These are phyloP conservation scores for Centropus unirufus DNA, from an alignment of 2,113 vertebrate species.

Conservation along the genomic window DNA sequence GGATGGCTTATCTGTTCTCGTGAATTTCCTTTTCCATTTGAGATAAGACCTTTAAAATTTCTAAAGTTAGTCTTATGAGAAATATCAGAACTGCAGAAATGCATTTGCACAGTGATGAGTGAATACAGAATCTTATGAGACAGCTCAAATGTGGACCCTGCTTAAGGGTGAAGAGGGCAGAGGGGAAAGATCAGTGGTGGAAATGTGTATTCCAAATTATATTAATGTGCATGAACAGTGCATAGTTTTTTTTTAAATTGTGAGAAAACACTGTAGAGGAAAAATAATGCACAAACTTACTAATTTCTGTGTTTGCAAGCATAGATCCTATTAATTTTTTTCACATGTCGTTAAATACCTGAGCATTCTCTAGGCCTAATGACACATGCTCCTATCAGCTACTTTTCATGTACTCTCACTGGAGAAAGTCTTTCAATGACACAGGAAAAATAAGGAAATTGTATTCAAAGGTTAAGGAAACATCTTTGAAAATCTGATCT, in stretches of 20 bases:
- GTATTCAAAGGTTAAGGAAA: neutral
- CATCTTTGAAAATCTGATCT: neutral
- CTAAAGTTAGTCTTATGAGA: neutral
- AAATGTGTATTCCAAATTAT: neutral
- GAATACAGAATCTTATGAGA: neutral
- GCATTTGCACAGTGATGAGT: neutral
- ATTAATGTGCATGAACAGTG: neutral
- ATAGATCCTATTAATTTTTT: neutral
- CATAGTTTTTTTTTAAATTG: neutral
- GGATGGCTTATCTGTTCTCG: neutral
- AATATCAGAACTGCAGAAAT: neutral
- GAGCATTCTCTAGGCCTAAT: neutral
- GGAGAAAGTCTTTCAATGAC: neutral
- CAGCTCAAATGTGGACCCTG: neutral
- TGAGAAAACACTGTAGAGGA: neutral
- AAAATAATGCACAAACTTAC: neutral
- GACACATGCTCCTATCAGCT: neutral
- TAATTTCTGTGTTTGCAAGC: neutral
- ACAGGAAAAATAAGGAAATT: neutral
- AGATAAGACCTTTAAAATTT: neutral
- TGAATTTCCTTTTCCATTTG: neutral
- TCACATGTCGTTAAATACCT: neutral
- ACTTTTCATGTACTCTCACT: neutral
- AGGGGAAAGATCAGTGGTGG: neutral
- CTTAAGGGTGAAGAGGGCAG: neutral